These are phyloP conservation scores for Acanthisitta chloris DNA, from an alignment of 2,113 vertebrate species.

Conservation along the genomic window DNA sequence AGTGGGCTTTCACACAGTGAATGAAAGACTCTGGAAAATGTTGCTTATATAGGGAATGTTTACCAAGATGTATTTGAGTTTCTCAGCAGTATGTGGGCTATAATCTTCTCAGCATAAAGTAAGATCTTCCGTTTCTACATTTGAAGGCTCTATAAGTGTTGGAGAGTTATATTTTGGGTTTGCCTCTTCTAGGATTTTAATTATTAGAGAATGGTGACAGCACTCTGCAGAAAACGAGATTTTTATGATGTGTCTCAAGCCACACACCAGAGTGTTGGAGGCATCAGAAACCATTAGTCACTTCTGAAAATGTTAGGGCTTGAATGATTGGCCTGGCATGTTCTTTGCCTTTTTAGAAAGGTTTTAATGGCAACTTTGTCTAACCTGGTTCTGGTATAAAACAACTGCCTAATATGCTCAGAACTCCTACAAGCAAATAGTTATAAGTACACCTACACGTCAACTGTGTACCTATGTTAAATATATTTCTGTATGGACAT, in stretches of 20 bases:
- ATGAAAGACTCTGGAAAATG: constrained; percentile 16
- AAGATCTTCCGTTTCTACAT: neutral
- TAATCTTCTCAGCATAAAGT: neutral
- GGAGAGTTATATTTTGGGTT: neutral
- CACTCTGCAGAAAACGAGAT: neutral
- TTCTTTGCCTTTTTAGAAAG: neutral
- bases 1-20: neutral
- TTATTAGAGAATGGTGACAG: neutral
- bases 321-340: neutral
- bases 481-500: neutral
- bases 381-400: neutral
- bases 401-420: neutral
- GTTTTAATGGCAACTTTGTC: neutral
- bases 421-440: neutral
- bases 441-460: neutral
- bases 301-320: neutral
- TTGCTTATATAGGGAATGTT: neutral
- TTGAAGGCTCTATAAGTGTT: neutral
- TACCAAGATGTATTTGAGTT: neutral
- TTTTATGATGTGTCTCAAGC: neutral
- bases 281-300: neutral
- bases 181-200: neutral
- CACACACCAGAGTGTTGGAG: neutral
- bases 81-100: neutral
- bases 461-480: rapidly evolving